These are phyloP conservation scores for Fulica atra DNA, from an alignment of 2,113 vertebrate species.

Conservation along the genomic window DNA sequence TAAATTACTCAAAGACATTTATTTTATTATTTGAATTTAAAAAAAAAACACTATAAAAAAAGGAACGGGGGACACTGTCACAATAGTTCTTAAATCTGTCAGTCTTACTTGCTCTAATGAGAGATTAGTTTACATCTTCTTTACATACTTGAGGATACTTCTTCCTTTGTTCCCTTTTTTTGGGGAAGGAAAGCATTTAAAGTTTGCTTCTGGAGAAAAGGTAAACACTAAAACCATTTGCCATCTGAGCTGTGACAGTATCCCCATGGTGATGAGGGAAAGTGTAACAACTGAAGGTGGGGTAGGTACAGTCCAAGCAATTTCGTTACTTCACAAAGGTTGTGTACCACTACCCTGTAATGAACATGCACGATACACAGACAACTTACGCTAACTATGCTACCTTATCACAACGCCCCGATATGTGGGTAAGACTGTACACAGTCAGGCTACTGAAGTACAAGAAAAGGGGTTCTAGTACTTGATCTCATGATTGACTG, in stretches of 20 bases:
- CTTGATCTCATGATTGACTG: neutral
- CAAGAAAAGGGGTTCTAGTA: neutral
- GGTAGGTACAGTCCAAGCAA: neutral
- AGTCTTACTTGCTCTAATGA: neutral
- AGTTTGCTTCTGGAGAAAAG: neutral
- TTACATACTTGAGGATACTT: neutral
- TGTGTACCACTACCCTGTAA: neutral
- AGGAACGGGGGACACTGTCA: neutral
- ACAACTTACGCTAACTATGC: neutral
- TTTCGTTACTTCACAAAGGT: neutral
- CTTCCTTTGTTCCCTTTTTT: neutral
- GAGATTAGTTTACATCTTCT: neutral
- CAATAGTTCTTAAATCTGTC: neutral
- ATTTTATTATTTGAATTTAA: neutral
- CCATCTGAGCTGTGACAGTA: neutral
- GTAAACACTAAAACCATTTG: neutral
- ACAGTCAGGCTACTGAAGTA: neutral
- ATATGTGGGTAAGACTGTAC: neutral
- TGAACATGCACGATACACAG: neutral
- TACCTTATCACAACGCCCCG: neutral
- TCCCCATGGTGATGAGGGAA: neutral
- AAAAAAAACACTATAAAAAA: neutral
- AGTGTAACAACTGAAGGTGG: neutral
- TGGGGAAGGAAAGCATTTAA: conserved; percentile 7
- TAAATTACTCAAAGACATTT: conserved; percentile 39